Evolutionary conservation across 2,113 vertebrate species (phyloP).

Genomic region (Rhinoptilus africanus): DNA sequence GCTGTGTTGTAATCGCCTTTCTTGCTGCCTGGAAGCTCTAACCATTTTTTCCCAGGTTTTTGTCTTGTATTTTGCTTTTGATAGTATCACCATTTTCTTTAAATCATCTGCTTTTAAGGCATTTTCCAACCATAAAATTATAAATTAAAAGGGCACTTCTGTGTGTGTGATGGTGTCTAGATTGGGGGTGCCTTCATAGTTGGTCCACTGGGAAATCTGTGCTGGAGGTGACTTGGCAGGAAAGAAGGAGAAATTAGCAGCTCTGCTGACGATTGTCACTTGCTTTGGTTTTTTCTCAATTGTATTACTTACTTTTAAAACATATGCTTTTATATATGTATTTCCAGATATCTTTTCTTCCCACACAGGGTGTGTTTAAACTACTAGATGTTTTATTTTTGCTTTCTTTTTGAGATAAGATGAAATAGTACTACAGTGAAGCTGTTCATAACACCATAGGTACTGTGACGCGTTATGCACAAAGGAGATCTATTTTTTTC

Average conservation of each 20-base stretch:
- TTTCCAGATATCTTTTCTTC: neutral
- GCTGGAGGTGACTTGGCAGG: neutral
- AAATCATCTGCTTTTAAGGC: neutral
- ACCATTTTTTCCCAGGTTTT: neutral
- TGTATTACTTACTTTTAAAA: neutral
- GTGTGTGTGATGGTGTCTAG: neutral
- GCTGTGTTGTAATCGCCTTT: neutral
- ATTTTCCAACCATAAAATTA: neutral
- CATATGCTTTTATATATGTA: accelerated
- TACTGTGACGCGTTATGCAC: neutral
- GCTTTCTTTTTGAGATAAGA: neutral
- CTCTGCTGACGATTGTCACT: neutral
- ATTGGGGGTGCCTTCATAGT: neutral
- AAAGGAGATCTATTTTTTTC: neutral
- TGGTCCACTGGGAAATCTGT: neutral
- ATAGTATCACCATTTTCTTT: neutral
- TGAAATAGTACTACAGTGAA: neutral
- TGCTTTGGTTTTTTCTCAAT: neutral
- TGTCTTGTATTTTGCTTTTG: neutral
- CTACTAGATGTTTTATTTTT: neutral
- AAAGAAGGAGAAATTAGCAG: neutral
- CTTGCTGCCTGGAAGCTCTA: neutral
- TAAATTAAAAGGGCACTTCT: neutral
- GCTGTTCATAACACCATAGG: neutral
- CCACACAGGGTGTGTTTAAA: neutral